Evolutionary conservation across 2,888 invertebrate genomes (phyloP).

Genomic region (Yponomeuta malinellus): DNA sequence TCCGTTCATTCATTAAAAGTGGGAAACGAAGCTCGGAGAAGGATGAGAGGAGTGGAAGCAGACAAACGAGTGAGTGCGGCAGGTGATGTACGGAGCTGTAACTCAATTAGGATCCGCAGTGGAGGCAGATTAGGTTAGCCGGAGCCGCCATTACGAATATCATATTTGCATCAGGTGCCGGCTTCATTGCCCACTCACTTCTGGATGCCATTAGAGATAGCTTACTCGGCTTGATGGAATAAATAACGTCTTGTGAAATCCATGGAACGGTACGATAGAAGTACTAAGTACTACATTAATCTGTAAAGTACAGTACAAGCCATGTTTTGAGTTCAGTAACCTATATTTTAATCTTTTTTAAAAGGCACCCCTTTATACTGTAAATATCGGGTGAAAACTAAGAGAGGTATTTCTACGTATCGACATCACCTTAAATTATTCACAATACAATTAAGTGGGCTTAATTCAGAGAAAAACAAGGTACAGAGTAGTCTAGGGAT

Average conservation of each 20-base stretch:
- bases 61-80: constrained; percentile 35
- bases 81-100: constrained; percentile 31
- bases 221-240: neutral
- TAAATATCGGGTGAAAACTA: too few relatives aligned
- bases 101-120: constrained; percentile 66
- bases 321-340: too few relatives aligned
- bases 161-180: constrained; percentile 57
- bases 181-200: constrained; percentile 41
- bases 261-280: too few relatives aligned
- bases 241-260: neutral
- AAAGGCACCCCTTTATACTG: too few relatives aligned
- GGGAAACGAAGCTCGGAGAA: neutral
- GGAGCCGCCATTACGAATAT: constrained; percentile 65
- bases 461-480: too few relatives aligned
- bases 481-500: too few relatives aligned
- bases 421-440: too few relatives aligned
- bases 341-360: too few relatives aligned
- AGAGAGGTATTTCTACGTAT: too few relatives aligned
- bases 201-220: constrained; percentile 6
- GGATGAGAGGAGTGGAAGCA: neutral
- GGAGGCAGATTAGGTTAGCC: constrained; percentile 66
- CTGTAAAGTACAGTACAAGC: too few relatives aligned
- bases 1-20: neutral
- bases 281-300: too few relatives aligned
- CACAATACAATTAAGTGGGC: too few relatives aligned